Percentiles rank a stretch among this genome's conserved stretches.
These are phyloP conservation scores for Selenia dentaria DNA, from an alignment of 2,888 invertebrate species.

Conservation along the genomic window DNA sequence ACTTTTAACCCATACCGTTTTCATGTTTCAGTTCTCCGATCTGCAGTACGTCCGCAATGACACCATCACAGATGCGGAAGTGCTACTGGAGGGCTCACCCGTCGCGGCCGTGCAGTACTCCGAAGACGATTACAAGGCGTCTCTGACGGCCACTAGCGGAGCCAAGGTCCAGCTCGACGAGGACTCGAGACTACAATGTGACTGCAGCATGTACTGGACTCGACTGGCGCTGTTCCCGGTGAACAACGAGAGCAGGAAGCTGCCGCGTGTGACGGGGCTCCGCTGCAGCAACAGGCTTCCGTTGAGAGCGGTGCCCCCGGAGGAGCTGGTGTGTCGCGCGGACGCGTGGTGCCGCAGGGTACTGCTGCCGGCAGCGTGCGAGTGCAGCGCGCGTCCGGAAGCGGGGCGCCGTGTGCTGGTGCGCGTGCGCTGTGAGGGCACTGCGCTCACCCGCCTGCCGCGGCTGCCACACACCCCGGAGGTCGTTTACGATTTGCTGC, in stretches of 20 bases:
- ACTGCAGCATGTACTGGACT: slow-evolving; percentile 78
- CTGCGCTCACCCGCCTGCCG: slow-evolving; percentile 15
- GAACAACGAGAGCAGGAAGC: not conserved
- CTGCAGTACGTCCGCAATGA: slow-evolving; percentile 15
- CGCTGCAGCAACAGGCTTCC: not conserved
- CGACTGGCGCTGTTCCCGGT: slow-evolving; percentile 65
- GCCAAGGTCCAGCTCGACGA: not conserved
- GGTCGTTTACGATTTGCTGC: slow-evolving; percentile 26
- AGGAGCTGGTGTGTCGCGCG: not conserved
- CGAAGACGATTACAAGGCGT: slow-evolving; percentile 7
- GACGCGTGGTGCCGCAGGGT: not conserved
- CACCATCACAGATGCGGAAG: not conserved
- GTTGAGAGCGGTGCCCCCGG: not conserved
- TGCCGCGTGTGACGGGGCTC: not conserved
- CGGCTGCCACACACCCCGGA: not conserved
- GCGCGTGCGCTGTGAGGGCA: slow-evolving; percentile 21
- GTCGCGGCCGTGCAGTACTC: slow-evolving; percentile 8
- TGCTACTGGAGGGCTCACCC: not conserved
- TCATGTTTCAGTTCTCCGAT: slow-evolving; percentile 18
- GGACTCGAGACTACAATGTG: slow-evolving; percentile 65
- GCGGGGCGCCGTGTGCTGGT: slow-evolving; percentile 18
- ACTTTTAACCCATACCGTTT: not conserved
- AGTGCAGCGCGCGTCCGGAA: not conserved
- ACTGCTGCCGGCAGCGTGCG: not conserved
- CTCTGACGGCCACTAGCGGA: not conserved